These are phyloP conservation scores for Apteryx owenii DNA, from an alignment of 2,113 vertebrate genomes.

Conservation along the genomic window DNA sequence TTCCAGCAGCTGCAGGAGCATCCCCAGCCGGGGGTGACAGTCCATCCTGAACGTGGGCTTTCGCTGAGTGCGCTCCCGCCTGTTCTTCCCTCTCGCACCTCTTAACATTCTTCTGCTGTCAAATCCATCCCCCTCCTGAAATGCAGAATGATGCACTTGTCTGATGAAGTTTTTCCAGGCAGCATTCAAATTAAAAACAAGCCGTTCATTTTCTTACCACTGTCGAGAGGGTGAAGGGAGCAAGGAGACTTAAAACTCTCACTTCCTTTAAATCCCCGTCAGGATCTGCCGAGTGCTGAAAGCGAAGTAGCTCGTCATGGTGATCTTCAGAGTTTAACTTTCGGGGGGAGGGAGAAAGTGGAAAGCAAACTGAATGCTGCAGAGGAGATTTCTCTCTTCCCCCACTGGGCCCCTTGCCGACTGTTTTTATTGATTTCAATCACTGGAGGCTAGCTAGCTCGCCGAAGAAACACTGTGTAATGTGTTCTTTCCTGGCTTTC, in stretches of 20 bases:
- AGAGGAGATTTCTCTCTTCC: conserved; percentile 69
- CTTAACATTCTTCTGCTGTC: conserved; percentile 2
- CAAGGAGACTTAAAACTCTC: not conserved
- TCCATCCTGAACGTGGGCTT: not conserved
- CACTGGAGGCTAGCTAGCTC: conserved; percentile 77
- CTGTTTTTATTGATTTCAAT: conserved; percentile 83
- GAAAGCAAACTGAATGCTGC: conserved; percentile 59
- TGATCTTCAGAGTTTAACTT: conserved; percentile 74
- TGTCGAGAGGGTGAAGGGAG: not conserved
- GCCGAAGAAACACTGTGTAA: conserved; percentile 81
- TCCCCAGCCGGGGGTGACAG: not conserved
- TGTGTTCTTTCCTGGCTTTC: conserved; percentile 89
- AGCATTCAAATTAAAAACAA: conserved; percentile 28
- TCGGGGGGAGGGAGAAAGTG: conserved; percentile 69
- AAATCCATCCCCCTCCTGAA: conserved; percentile 39
- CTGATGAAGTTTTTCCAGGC: conserved; percentile 29
- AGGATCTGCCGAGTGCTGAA: conserved; percentile 30
- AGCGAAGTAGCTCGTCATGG: conserved; percentile 38
- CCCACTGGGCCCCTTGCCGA: conserved; percentile 75
- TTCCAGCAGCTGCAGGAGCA: not conserved
- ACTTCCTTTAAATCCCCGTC: conserved; percentile 41
- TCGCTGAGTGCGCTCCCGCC: not conserved
- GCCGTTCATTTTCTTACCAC: not conserved
- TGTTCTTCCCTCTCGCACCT: conserved; percentile 13
- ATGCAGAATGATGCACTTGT: conserved; percentile 63